These are phyloP conservation scores for Sebastiscus tertius DNA, from an alignment of 2,797 vertebrate species.

Conservation along the genomic window DNA sequence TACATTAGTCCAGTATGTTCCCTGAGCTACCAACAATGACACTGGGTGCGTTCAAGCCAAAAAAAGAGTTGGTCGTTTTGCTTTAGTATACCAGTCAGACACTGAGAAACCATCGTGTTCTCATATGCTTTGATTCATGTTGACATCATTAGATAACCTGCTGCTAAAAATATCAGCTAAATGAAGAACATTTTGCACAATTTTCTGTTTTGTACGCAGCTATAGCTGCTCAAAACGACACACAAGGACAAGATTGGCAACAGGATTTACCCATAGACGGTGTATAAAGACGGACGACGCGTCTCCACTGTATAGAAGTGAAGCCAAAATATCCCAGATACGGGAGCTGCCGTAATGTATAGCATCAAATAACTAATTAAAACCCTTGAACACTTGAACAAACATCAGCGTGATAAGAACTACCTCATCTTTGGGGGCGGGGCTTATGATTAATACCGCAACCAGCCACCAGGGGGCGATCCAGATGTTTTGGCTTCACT, in stretches of 20 bases:
- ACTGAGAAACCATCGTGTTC: not conserved
- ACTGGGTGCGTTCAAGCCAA: constrained; percentile 20
- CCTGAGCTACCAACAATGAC: constrained; percentile 75
- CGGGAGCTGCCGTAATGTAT: no score
- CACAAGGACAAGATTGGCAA: not conserved
- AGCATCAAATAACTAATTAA: no score
- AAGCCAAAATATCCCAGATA: no score
- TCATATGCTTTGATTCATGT: not conserved
- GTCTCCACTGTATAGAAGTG: no score
- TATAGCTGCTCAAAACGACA: not conserved
- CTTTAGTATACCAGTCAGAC: constrained; percentile 18
- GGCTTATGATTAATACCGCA: no score
- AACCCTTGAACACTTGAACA: no score
- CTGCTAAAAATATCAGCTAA: not conserved
- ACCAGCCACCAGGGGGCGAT: no score
- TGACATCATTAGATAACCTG: not conserved
- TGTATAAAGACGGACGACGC: no score
- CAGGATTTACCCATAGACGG: not conserved
- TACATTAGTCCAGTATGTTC: constrained; percentile 71
- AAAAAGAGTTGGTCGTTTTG: constrained; percentile 15
- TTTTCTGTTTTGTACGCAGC: not conserved
- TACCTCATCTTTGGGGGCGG: no score
- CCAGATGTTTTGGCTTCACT: no score
- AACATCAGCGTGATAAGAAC: no score
- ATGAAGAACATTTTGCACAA: not conserved